Evolutionary conservation across 2,888 invertebrate genomes (phyloP), one percentile per base, ranked within the genome.

Genomic region (Athetis lepigone): DNA sequence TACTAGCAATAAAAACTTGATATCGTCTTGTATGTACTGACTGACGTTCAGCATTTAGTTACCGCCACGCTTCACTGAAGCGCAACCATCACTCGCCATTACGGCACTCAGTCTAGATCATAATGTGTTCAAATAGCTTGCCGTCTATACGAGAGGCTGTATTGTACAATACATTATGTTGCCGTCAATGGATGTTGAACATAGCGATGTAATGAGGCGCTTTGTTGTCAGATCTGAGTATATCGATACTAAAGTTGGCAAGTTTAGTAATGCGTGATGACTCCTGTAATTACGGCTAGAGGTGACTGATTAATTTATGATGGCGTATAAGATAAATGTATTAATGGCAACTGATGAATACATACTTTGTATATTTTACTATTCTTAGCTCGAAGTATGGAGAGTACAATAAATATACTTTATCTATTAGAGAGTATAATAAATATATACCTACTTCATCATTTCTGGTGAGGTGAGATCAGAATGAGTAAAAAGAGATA

Each of bases 41-140:
- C 49, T 39, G 51, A 47, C n/a, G 21, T 46, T 29, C 40, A 40
- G 70, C 61, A 69, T 77, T 80, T 77, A 75, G 70, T 82, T 80
- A 70, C 77, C 50, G 75, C 40, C 47, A 21, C 60, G 77, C 76
- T 79, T 68, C 78, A 72, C 21, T 39, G 75, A 70, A 80, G 80
- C 82, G 76, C 51, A 51, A 73, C 77, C 55, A 69, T 70, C 61
- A 37, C 45, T 56, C 39, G 11, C 51, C 46, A 69, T 46, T 54
- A 46, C 46, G 39, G 55, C 18, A 40, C 49, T 55, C 61, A 46
- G 63, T 61, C 59, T 49, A 27, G 29, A 70, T 64, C 47, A 66
- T 65, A 65, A 59, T 75, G 59, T 21, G 52, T 77, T 47, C 16
- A 37, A 29, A 62, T 75, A 58, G 58, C 50, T 58, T 54, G 45